phyloP scores from a whole-genome alignment of 2,888 invertebrate species.

The Conops quadrifasciatus region DNA sequence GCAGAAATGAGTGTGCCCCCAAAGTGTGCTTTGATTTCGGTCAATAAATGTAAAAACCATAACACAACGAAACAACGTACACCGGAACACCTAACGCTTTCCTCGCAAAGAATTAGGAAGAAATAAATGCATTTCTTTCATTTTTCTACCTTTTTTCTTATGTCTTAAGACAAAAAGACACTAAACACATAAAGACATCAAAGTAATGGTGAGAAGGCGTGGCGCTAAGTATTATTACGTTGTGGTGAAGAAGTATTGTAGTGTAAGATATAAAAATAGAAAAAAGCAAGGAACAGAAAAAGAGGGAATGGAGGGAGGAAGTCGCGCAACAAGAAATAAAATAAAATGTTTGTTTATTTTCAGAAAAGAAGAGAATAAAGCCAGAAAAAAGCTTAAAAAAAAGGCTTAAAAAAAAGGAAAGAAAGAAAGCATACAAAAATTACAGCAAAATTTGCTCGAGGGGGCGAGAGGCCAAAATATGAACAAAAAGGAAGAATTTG shows the following conservation, averaged over 20 bases:
- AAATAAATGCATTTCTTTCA: too few relatives aligned
- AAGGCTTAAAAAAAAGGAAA: neutral
- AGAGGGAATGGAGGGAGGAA: neutral
- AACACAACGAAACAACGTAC: too few relatives aligned
- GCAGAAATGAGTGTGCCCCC: neutral
- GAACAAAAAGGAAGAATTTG: too few relatives aligned
- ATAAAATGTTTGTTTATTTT: too few relatives aligned
- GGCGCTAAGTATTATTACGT: slow-evolving; percentile 2
- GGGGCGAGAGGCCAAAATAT: neutral
- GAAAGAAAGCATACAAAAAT: neutral
- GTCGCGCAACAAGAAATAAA: neutral
- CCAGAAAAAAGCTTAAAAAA: neutral
- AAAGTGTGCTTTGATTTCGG: too few relatives aligned
- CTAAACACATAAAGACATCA: slow-evolving; percentile 17
- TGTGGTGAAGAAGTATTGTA: too few relatives aligned
- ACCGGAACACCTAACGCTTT: too few relatives aligned
- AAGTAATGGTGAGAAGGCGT: neutral
- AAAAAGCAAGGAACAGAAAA: neutral
- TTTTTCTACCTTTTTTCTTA: neutral
- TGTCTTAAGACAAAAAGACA: neutral
- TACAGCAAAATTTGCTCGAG: neutral
- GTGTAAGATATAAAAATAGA: neutral
- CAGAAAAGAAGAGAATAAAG: slow-evolving; percentile 6
- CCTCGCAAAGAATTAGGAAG: too few relatives aligned
- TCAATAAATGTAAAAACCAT: too few relatives aligned